Evolutionary conservation across 2,888 invertebrate species (phyloP), one percentile per base, ranked within the genome.

Genomic region (Lycophotia porphyrea): DNA sequence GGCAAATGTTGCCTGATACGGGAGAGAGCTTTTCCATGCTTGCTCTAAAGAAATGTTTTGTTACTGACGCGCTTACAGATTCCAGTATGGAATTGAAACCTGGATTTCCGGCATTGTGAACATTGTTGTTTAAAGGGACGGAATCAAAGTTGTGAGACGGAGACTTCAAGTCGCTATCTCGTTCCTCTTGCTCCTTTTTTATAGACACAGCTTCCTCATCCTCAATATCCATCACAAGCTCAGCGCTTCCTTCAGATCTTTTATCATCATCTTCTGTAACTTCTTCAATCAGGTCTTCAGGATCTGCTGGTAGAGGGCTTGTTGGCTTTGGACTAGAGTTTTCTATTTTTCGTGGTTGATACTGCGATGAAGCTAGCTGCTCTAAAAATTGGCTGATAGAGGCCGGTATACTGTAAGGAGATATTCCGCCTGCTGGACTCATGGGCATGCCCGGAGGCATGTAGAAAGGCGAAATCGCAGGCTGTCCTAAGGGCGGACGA

Each of bases 1-100:
- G 95, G 81, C 93, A 95, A 77, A 96, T 93, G 73, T 94, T 95
- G 36, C 92, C 95, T 34, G 97, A 96, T 39, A 97, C 95, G 21
- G 97, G 97, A 1, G 97, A 97, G 68, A 97, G 95, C 89, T 97
- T 98, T 80, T 97, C 97, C 92, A 97, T 97, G 87, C 97, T 97
- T 0, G 97, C 97, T 91, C 97, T 97, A 81, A 98, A 96, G 78
- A 98, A 96, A 91, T 98, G 98, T 93, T 98, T 98, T 18, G 98
- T 98, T 27, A 98, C 98, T 0, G 97, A 97, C 24, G 98, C 94
- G 91, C 97, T 98, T 24, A 98, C 98, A 18, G 98, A 98, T 91
- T 98, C 98, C 86, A 98, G 94, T 87, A 98, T 97, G 74, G 97
- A 97, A 90, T 98, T 97, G 58, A 98, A 98, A 58, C 97, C 97